These are phyloP conservation scores for Helicolenus hilgendorfi DNA, from an alignment of 2,797 vertebrate genomes.

Conservation along the genomic window DNA sequence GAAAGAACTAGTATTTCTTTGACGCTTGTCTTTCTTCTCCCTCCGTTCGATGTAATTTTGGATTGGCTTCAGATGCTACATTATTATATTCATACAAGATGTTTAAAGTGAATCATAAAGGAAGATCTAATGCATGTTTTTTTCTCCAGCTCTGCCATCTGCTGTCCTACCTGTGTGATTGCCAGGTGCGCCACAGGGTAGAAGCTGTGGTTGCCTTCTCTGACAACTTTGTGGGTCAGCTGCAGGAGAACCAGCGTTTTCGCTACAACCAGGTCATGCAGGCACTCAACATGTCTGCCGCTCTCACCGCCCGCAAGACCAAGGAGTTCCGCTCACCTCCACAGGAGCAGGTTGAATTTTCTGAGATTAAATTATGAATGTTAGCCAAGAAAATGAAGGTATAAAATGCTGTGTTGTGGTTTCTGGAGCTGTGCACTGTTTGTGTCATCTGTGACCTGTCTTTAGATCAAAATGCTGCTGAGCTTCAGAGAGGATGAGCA, in stretches of 20 bases:
- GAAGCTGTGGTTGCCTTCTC: constrained; percentile 96
- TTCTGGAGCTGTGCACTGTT: background rate
- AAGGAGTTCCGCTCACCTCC: constrained; percentile 97
- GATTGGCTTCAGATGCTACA: background rate
- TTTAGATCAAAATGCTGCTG: constrained; percentile 96
- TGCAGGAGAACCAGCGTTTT: constrained; percentile 96
- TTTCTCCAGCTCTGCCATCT: constrained; percentile 93
- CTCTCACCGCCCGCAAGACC: constrained; percentile 96
- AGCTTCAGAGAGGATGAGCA: constrained; percentile 93
- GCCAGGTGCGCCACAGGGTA: constrained; percentile 94
- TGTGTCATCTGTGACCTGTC: background rate
- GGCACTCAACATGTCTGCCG: constrained; percentile 97
- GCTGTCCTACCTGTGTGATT: constrained; percentile 95
- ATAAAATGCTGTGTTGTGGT: background rate
- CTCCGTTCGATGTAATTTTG: background rate
- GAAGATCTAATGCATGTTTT: background rate
- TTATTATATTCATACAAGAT: background rate
- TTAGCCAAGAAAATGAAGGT: background rate
- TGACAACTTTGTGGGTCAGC: constrained; percentile 92
- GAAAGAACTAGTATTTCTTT: background rate
- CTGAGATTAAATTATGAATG: background rate
- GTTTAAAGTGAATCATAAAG: background rate
- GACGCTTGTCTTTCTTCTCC: background rate
- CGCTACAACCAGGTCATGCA: constrained; percentile 97
- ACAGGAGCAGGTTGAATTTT: constrained; percentile 93